A percentile compares a stretch with the other conserved stretches of the same genome.
Conservation (phyloP, 2,888 invertebrate species). For the Melikaiella ostensackeni region DNA sequence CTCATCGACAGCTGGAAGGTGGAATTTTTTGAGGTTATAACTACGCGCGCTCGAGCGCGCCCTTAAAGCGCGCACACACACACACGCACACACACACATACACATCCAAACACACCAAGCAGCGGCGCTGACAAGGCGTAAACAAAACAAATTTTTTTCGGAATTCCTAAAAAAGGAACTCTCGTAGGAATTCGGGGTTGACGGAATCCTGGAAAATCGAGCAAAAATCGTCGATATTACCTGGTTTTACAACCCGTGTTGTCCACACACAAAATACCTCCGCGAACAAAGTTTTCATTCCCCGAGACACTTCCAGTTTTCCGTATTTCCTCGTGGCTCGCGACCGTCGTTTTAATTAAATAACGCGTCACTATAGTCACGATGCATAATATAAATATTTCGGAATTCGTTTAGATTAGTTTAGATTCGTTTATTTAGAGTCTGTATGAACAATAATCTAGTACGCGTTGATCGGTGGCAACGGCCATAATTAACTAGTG, state of each 20-base stretch:
- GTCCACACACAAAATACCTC: conserved; percentile 56
- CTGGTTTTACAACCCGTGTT: conserved; percentile 71
- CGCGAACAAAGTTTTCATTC: conserved; percentile 48
- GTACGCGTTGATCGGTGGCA: conserved; percentile 74
- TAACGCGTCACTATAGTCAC: conserved; percentile 48
- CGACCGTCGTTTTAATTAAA: conserved; percentile 8
- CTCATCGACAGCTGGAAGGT: conserved; percentile 67
- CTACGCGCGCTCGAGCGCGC: conserved; percentile 48
- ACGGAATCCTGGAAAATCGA: conserved; percentile 50
- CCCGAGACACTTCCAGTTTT: conserved; percentile 50
- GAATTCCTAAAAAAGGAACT: conserved; percentile 58
- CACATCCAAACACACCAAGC: conserved; percentile 55
- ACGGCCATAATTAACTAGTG: conserved; percentile 74
- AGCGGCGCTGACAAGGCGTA: conserved; percentile 75
- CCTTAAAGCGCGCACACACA: conserved; percentile 37
- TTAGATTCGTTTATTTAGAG: conserved; percentile 48
- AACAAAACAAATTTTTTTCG: conserved; percentile 64
- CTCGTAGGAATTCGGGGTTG: conserved; percentile 50
- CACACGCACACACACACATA: conserved; percentile 12
- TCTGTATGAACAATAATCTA: conserved; percentile 66
- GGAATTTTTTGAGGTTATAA: conserved; percentile 69
- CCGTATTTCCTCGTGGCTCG: conserved; percentile 53
- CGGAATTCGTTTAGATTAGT: conserved; percentile 42
- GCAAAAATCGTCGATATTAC: conserved; percentile 73
- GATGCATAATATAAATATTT: conserved; percentile 37